A percentile compares a stretch with the other conserved stretches of the same genome.
Conservation (phyloP, 2,113 vertebrate genomes). For the Colossoma macropomum region DNA sequence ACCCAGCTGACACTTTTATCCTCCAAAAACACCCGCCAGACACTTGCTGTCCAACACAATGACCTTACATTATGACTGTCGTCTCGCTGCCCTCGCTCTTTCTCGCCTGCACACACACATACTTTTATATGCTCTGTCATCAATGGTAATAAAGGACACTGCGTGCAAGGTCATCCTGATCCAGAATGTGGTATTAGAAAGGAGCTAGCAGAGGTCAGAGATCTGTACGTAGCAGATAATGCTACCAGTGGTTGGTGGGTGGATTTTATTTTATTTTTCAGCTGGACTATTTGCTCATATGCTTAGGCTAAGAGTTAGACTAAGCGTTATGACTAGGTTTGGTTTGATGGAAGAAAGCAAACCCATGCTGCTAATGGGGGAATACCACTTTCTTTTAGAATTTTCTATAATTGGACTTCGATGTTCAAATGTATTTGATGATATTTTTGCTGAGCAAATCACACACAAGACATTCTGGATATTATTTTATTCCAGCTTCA, state of each 20-base stretch:
- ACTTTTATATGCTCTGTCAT: conserved; percentile 2
- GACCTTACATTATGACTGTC: conserved; percentile 59
- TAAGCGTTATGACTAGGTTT: too few relatives aligned
- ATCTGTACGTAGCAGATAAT: not conserved
- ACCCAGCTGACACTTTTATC: conserved; percentile 57
- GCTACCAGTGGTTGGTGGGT: not conserved
- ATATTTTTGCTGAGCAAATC: too few relatives aligned
- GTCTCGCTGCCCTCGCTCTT: conserved; percentile 16
- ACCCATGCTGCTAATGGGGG: too few relatives aligned
- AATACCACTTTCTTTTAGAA: too few relatives aligned
- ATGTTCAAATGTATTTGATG: too few relatives aligned
- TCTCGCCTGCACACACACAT: conserved; percentile 8
- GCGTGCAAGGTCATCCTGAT: conserved; percentile 2
- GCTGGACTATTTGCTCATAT: too few relatives aligned
- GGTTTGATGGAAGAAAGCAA: too few relatives aligned
- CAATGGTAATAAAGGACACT: not conserved
- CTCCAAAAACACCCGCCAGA: conserved; percentile 54
- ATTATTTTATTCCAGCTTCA: too few relatives aligned
- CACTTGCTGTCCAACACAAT: conserved; percentile 46
- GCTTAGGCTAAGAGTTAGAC: too few relatives aligned
- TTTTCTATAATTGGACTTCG: too few relatives aligned
- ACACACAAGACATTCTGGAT: too few relatives aligned
- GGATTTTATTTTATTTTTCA: not conserved
- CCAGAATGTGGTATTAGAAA: not conserved
- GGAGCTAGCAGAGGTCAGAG: not conserved